Evolutionary conservation across 2,888 invertebrate genomes (phyloP).

Genomic region (Stomorhina lunata): DNA sequence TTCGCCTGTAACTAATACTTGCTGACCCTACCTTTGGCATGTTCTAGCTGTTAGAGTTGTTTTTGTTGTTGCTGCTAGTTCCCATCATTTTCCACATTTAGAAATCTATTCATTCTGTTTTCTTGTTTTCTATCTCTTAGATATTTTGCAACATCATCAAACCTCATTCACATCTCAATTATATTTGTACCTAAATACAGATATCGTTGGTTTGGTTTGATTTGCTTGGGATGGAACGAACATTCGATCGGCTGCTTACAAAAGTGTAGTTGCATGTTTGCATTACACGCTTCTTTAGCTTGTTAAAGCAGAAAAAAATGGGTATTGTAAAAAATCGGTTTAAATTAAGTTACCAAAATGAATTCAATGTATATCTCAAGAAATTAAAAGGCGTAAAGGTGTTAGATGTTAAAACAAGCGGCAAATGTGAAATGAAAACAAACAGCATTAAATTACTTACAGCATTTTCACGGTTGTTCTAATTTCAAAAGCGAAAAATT

Average conservation of each 20-base stretch:
- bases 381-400: conserved; percentile 54
- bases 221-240: too few relatives aligned
- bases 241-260: neutral
- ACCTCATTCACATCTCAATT: conserved; percentile 51
- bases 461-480: conserved; percentile 14
- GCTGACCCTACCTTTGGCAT: conserved; percentile 12
- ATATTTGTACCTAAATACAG: neutral
- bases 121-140: neutral
- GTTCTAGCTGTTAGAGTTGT: neutral
- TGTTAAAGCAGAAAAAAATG: conserved; percentile 13
- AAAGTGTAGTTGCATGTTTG: conserved; percentile 10
- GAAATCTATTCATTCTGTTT: neutral
- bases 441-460: neutral
- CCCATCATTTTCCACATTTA: conserved; percentile 4
- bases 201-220: neutral
- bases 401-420: conserved; percentile 49
- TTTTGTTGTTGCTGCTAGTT: neutral
- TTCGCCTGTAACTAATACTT: conserved; percentile 61
- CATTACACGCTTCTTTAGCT: conserved; percentile 45
- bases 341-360: conserved; percentile 7
- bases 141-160: conserved; percentile 51
- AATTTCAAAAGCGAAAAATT: conserved; percentile 24
- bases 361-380: neutral
- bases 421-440: conserved; percentile 44
- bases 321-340: conserved; percentile 11